phyloP scores from a whole-genome alignment of 2,888 invertebrate genomes.

The Argyra leucocephala region DNA sequence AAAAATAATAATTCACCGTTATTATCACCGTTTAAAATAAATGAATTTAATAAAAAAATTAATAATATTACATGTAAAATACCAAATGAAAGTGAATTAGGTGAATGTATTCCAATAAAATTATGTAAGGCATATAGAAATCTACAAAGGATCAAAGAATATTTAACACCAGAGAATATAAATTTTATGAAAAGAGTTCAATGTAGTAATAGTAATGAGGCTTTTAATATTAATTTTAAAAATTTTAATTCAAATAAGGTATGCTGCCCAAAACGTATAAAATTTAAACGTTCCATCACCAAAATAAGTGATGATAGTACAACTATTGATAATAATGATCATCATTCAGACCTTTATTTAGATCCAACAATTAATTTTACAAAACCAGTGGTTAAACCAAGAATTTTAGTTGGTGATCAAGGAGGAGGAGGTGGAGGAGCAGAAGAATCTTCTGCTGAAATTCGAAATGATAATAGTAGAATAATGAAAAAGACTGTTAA shows the following conservation, averaged over 20 bases:
- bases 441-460: background rate
- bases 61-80: conserved; percentile 32
- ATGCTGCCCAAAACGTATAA: conserved; percentile 32
- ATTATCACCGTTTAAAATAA: background rate
- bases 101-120: conserved; percentile 33
- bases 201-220: conserved; percentile 27
- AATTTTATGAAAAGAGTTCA: conserved; percentile 40
- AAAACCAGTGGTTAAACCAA: background rate
- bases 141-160: conserved; percentile 31
- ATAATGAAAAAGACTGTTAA: background rate
- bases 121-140: conserved; percentile 36
- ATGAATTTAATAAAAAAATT: background rate
- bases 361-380: background rate
- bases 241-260: conserved; percentile 25
- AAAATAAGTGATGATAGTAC: conserved; percentile 19
- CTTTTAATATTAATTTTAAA: conserved; percentile 21
- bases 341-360: conserved; percentile 34
- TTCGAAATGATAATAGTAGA: background rate
- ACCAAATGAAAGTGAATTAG: conserved; percentile 38
- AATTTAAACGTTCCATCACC: background rate
- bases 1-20: background rate
- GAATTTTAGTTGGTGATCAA: conserved; percentile 8
- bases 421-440: no score
- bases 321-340: conserved; percentile 34
- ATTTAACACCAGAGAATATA: conserved; percentile 35